phyloP scores from a whole-genome alignment of 2,113 vertebrate genomes.

The Argyrosomus japonicus region DNA sequence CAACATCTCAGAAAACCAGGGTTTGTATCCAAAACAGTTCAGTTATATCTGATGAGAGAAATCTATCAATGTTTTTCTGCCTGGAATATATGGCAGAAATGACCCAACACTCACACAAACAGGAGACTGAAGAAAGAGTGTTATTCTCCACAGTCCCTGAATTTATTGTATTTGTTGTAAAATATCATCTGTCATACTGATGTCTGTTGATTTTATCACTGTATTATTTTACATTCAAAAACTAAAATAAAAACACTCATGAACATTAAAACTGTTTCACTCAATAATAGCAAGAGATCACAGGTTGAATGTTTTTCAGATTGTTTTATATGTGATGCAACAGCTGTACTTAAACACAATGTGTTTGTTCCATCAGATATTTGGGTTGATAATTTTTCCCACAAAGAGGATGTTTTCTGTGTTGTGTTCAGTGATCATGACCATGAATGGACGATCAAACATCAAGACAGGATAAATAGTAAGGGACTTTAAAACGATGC shows the following conservation, averaged over 20 bases:
- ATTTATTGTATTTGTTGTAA: background rate
- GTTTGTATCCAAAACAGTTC: background rate
- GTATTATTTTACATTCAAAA: background rate
- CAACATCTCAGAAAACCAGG: background rate
- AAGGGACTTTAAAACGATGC: background rate
- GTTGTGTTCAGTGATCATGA: constrained; percentile 69
- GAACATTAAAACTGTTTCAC: background rate
- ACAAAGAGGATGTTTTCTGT: constrained; percentile 79
- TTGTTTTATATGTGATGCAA: constrained; percentile 21
- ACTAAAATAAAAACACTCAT: background rate
- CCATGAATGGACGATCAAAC: constrained; percentile 83
- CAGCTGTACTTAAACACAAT: constrained; percentile 11
- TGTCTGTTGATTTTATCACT: background rate
- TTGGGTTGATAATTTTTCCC: constrained; percentile 83
- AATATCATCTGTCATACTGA: background rate
- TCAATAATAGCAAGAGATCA: constrained; percentile 1
- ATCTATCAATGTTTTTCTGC: background rate
- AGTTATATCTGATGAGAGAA: background rate
- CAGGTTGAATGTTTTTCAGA: background rate
- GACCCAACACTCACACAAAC: background rate
- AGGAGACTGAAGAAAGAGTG: background rate
- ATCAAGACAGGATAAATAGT: constrained; percentile 54
- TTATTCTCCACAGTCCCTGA: background rate
- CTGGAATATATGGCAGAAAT: background rate
- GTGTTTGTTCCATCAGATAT: constrained; percentile 29